Base-by-base conservation (phyloP, 2,888 invertebrate species). In the Meganola albula region DNA sequence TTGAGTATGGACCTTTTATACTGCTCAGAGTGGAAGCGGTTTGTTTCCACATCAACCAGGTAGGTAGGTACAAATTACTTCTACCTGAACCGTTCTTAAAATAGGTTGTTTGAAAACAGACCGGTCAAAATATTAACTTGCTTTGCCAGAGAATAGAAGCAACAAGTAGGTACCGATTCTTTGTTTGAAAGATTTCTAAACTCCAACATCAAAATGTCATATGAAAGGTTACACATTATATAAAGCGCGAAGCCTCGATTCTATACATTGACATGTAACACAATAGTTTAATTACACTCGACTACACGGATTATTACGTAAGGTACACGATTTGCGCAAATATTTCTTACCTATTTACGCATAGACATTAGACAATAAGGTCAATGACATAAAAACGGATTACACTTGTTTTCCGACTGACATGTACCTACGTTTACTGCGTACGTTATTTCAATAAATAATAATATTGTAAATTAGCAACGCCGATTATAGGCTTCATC, bases 381-480 rank as follows among this genome's bases (percentile, higher is more conserved):
- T 78, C 78, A 67, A 66, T 74, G 77, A 74, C 77, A 77, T 65
- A 77, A 69, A 78, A 78, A 74, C 70, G 68, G 68, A 70, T 67
- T 62, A 57, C 58, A 63, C 60, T 63, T 64, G 60, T 63, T 63
- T 64, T 66, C 64, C 64, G 60, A 60, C 62, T 63, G 58, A 61
- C 59, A 64, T 59, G 65, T 62, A 65, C 65, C 61, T 64, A 61
- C 59, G 64, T 59, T 65, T 62, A 65, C 65, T 61, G 63, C 60
- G 65, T 62, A 65, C 65, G 63, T n/a, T 63, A 69, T 66, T 63
- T 61, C 60, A 65, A 73, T n/a, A n/a, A n/a, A n/a, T n/a, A n/a
- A n/a, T n/a, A n/a, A n/a, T n/a, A 74, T 72, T 55, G 59, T 66
- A 67, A n/a, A 73, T 73, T 70, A 69, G 63, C 69, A 58, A 63